These are phyloP conservation scores for Dasyurus viverrinus DNA, from an alignment of 2,113 vertebrate genomes.

Conservation along the genomic window DNA sequence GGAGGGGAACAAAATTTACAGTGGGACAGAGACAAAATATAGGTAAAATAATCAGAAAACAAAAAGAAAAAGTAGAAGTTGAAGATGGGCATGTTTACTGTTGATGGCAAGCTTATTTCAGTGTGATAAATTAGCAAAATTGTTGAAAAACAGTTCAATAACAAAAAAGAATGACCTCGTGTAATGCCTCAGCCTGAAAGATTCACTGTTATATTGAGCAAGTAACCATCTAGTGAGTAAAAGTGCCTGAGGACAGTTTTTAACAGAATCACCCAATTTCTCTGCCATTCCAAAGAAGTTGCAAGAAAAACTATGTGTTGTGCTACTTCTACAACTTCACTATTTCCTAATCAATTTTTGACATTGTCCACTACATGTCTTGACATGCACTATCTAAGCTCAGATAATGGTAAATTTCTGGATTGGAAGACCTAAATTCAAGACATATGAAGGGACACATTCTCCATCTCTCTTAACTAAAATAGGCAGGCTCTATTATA, in stretches of 20 bases:
- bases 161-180: slow-evolving; percentile 50
- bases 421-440: background rate
- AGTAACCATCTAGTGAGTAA: slow-evolving; percentile 64
- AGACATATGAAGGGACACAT: background rate
- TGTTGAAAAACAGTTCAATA: slow-evolving; percentile 52
- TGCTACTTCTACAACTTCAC: background rate
- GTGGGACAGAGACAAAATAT: slow-evolving; percentile 30
- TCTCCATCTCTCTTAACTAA: background rate
- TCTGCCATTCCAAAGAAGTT: slow-evolving; percentile 44
- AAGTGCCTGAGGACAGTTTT: slow-evolving; percentile 61
- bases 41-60: slow-evolving; percentile 28
- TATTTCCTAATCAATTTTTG: background rate
- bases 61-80: background rate
- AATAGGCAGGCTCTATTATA: background rate
- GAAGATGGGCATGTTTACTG: background rate
- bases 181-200: slow-evolving; percentile 32
- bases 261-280: slow-evolving; percentile 53
- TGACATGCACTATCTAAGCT: background rate
- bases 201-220: slow-evolving; percentile 67
- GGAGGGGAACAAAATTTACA: background rate
- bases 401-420: background rate
- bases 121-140: slow-evolving; percentile 34
- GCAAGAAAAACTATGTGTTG: background rate
- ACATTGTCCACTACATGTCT: background rate
- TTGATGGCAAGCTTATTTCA: slow-evolving; percentile 54